Base-by-base conservation (phyloP, 2,113 vertebrate species). In the Pygoscelis antarcticus region DNA sequence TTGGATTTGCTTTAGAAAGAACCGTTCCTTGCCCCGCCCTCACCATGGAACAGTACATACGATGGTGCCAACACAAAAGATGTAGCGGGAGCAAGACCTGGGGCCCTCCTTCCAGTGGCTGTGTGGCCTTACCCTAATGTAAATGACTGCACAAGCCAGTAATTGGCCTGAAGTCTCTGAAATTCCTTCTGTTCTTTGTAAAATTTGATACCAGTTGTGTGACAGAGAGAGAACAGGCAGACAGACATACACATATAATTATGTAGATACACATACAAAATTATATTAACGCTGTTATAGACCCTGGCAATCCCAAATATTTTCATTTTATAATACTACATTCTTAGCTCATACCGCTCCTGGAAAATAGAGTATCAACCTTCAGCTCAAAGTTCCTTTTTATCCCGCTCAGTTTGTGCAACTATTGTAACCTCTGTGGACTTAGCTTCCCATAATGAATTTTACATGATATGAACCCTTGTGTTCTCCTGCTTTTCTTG, bases 31-130 rank as follows among this genome's bases (percentile, higher is more conserved):
- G 68, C 11, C 27, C 9, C 66, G 25, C 7, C 17, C 11, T 87
- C 29, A 21, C 16, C 5, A 29, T 17, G 14, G 30, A 52, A 16
- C 44, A 17, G 7, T 22, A 36, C 2, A 3, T 26, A 2, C 0
- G 0, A 17, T 44, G 23, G 14, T 61, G 25, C 7, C 25, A 61
- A 17, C 10, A 38, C 11, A 32, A 62, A 57, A 60, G 23, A 27
- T 23, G 1, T 2, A 64, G n/a, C 13, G 16, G 26, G 14, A 84
- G 49, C 30, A 36, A 79, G 49, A 80, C 3, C 14, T 34, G 23
- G 2, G 1, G 12, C 5, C 18, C 19, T 36, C 14, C 16, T 79
- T 84, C 49, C n/a, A 14, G 29, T 46, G 23, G 22, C 49, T 62
- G 18, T 36, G 32, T 38, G 26, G 55, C 23, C 30, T 76, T 76